phyloP scores from a whole-genome alignment of 2,888 invertebrate species.

The Cordylochernes scorpioides region DNA sequence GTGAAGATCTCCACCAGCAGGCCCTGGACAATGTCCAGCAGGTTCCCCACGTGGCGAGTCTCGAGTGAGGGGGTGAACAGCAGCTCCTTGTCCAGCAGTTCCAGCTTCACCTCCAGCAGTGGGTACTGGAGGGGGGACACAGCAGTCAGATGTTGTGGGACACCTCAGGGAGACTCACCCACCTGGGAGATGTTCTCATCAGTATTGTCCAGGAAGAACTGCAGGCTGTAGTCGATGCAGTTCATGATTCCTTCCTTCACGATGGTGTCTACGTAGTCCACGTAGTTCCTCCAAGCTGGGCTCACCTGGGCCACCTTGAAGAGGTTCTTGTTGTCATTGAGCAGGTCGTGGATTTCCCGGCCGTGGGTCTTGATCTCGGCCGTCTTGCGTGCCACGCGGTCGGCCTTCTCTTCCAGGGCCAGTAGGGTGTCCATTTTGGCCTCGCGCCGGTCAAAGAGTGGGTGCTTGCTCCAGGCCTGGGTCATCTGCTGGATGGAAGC shows the following conservation, averaged over 20 bases:
- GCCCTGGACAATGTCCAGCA: constrained; percentile 2
- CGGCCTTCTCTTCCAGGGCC: constrained; percentile 49
- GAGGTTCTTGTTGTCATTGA: too few relatives aligned
- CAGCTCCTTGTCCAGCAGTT: constrained; percentile 53
- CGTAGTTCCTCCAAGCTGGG: constrained; percentile 74
- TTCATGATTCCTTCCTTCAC: constrained; percentile 54
- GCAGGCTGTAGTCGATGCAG: constrained; percentile 49
- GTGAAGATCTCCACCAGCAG: too few relatives aligned
- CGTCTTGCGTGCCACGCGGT: constrained; percentile 48
- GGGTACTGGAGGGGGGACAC: constrained; percentile 45
- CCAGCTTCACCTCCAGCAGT: constrained; percentile 56
- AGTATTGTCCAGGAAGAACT: constrained; percentile 73
- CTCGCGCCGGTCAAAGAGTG: constrained; percentile 68
- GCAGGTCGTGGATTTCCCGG: constrained; percentile 50
- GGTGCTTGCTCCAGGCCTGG: constrained; percentile 49
- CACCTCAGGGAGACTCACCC: neutral
- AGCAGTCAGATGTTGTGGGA: too few relatives aligned
- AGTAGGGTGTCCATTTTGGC: constrained; percentile 55
- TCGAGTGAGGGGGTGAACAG: constrained; percentile 39
- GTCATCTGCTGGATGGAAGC: constrained; percentile 48
- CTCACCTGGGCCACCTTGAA: too few relatives aligned
- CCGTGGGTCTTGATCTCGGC: constrained; percentile 51
- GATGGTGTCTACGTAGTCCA: constrained; percentile 56
- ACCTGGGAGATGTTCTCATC: constrained; percentile 19
- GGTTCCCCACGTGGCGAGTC: constrained; percentile 1